Evolutionary conservation across 2,888 invertebrate species (phyloP), one percentile per base, ranked within the genome.

Genomic region (Latrodectus hesperus): DNA sequence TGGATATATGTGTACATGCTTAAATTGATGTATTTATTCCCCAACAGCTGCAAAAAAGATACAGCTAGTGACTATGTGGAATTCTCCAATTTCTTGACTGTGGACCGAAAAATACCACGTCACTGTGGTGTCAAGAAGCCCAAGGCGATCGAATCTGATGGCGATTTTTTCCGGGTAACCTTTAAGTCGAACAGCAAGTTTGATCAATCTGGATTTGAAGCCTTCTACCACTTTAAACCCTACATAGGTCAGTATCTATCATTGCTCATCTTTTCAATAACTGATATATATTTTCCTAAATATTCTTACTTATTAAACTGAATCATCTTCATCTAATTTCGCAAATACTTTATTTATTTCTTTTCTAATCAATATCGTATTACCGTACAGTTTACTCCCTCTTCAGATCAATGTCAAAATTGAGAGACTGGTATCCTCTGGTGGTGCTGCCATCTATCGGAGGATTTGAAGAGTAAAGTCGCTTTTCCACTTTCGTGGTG

Each of bases 21-120:
- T 22, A 22, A 22, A 22, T 22, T 22, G 1, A 11, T 67, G n/a
- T 8, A 67, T 17, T 17, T 71, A 12, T 11, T 3, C 16, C 26
- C 3, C 26, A n/a, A 12, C n/a, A 99, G 98, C 90, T 99, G 99
- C 92, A 96, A 96, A 91, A 96, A 96, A 85, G 94, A 95, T 73
- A 96, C 98, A 3, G 96, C 97, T 70, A 98, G 98, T 91, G 99
- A 99, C 93, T 98, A 96, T 93, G 96, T 99, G 79, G 97, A 98
- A 92, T 98, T 99, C 93, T 98, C 98, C 73, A 99, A 99, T 93
- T 97, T 96, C 92, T 95, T 96, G 94, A 95, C 96, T 89, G 95
- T 95, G 90, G 99, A 99, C 93, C 94, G 96, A 91, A 97, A 97
- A 92, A 97, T 96, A 92, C 94, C 95, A 74, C 94, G 97, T 91